Evolutionary conservation across 2,888 invertebrate species (phyloP).

Genomic region (Syrphus vitripennis): DNA sequence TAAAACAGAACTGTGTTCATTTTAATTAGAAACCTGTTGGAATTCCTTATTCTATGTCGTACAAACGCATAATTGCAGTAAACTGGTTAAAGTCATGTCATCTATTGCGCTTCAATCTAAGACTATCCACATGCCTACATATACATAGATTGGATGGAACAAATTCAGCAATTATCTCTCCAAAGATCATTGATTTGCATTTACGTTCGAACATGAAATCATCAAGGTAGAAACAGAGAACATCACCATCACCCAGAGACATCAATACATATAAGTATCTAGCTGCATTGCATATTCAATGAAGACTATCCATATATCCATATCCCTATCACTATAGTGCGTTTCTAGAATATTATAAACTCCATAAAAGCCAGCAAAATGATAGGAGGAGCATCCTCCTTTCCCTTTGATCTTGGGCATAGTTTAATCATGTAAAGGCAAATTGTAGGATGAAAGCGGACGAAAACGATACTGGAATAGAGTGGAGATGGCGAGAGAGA

Average conservation of each 20-base stretch:
- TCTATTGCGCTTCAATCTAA: background rate
- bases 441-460: slow-evolving; percentile 25
- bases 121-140: background rate
- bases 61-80: slow-evolving; percentile 27
- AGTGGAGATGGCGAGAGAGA: too few species aligned
- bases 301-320: background rate
- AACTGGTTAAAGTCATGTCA: slow-evolving; percentile 38
- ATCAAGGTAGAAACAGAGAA: background rate
- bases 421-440: slow-evolving; percentile 32
- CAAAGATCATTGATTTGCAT: slow-evolving; percentile 62
- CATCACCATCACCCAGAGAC: background rate
- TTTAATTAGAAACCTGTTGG: slow-evolving; percentile 54
- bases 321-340: background rate
- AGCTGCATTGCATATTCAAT: slow-evolving; percentile 12
- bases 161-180: slow-evolving; percentile 50
- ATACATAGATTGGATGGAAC: background rate
- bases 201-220: slow-evolving; percentile 24
- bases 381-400: background rate
- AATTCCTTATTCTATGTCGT: background rate
- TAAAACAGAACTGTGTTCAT: background rate
- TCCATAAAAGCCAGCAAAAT: background rate
- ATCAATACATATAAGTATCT: background rate
- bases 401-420: slow-evolving; percentile 28
- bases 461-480: background rate
- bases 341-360: background rate